Base-by-base conservation (phyloP, 92 coral and sea anemone species). In the Parazoanthus swiftii region DNA sequence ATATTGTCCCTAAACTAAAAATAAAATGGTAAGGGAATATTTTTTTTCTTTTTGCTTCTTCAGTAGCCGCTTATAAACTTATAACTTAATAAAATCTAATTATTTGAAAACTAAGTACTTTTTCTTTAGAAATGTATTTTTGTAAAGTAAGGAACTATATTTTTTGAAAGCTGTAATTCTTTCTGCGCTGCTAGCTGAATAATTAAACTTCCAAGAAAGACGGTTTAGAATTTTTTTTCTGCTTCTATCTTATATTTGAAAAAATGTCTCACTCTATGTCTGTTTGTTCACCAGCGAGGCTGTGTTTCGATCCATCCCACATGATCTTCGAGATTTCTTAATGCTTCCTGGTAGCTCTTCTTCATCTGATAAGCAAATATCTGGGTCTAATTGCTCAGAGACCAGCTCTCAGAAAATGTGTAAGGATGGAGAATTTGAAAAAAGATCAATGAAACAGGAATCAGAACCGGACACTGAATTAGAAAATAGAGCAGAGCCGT, bases 231-330 rank as follows among this genome's bases (percentile, higher is more conserved):
- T n/a, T 70, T 25, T n/a, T 23, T 7, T 20, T 70, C 9, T n/a
- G 13, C 67, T 48, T 6, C 16, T 25, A 9, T 29, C 66, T 46
- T 78, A 42, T 8, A 8, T 5, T 44, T 6, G 6, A 78, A 44
- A 20, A 78, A 78, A 33, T 35, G 23, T 33, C 44, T 74, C 44
- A 74, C n/a, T 6, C 42, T 21, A 0, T 33, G 46, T 67, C 13
- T 44, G 26, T 43, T 70, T 71, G 56, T 51, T 46, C 16, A 26
- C 42, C 87, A 71, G 74, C 16, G 39, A 84, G 25, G 5, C 35
- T 29, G 63, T 59, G 79, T 70, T 84, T 36, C 87, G 37, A 70
- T 35, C 51, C 0, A 72, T 71, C 11, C 78, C 87, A 10, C 67
- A 48, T 43, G 87, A 70, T 29, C 48, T 84, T 25, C 68, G 43